phyloP scores from a whole-genome alignment of 2,797 vertebrate genomes.

The Hozukius guyotensis region DNA sequence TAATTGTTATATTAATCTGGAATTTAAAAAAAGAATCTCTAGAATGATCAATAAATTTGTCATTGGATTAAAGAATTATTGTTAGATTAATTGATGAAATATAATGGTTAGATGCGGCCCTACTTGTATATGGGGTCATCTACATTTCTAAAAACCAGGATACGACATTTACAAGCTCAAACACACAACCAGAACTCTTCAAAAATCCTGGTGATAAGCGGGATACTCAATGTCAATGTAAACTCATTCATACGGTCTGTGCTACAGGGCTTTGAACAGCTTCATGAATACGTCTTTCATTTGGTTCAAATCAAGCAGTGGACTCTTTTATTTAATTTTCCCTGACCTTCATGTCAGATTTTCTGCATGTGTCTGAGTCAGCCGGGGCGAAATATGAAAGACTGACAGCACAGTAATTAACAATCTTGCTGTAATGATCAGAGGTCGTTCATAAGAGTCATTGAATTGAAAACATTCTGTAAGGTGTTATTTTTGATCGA shows the following conservation, averaged over 20 bases:
- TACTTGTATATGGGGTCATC: not conserved
- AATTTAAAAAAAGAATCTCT: not conserved
- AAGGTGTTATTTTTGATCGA: not conserved
- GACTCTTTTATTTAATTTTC: not conserved
- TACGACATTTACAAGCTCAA: not conserved
- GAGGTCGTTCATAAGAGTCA: not conserved
- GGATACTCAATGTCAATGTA: not conserved
- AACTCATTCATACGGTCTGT: not conserved
- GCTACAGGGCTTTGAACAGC: not conserved
- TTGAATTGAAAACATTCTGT: not conserved
- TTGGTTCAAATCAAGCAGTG: not conserved
- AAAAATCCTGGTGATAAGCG: not conserved
- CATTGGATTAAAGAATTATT: too few relatives aligned
- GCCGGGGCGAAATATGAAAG: not conserved
- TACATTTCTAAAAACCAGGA: not conserved
- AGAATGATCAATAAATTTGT: not conserved
- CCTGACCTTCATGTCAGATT: conserved; percentile 26
- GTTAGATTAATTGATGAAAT: too few relatives aligned
- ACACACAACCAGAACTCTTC: not conserved
- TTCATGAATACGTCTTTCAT: not conserved
- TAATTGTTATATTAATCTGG: not conserved
- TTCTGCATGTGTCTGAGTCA: conserved; percentile 5
- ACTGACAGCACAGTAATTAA: not conserved
- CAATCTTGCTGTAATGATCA: not conserved
- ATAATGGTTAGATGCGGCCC: too few relatives aligned